These are phyloP conservation scores for Zaprionus kolodkinae DNA, from an alignment of 1,140 invertebrate genomes.

Conservation along the genomic window DNA sequence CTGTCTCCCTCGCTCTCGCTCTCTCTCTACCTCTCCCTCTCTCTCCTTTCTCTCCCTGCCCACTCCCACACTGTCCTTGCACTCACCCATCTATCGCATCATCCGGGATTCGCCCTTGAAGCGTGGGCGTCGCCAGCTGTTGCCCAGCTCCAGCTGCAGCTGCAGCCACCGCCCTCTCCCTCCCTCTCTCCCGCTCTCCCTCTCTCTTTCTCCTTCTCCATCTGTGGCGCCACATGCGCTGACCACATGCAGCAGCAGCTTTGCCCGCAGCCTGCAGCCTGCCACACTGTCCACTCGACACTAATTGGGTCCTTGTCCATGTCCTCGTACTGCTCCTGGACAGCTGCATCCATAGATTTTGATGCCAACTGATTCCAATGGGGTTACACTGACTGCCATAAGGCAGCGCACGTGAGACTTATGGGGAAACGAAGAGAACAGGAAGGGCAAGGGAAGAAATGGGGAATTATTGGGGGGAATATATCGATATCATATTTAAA, in stretches of 20 bases:
- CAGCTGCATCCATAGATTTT: constrained; percentile 13
- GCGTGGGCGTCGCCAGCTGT: constrained; percentile 44
- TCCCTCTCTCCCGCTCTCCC: not conserved
- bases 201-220: not conserved
- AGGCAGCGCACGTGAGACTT: not conserved
- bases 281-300: constrained; percentile 49
- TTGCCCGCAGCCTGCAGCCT: constrained; percentile 20
- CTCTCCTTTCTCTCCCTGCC: not conserved
- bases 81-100: not conserved
- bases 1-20: not conserved
- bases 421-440: not conserved
- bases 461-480: too few species aligned
- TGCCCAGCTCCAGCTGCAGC: not conserved
- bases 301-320: constrained; percentile 62
- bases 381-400: not conserved
- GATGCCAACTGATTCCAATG: not conserved
- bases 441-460: too few species aligned
- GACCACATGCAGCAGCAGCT: not conserved
- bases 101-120: constrained; percentile 20
- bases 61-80: constrained; percentile 1
- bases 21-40: not conserved
- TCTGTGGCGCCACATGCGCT: constrained; percentile 15
- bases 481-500: too few species aligned
- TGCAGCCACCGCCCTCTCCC: not conserved
- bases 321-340: not conserved